phyloP scores from a whole-genome alignment of 1,140 invertebrate species.

The Drosophila jambulina region DNA sequence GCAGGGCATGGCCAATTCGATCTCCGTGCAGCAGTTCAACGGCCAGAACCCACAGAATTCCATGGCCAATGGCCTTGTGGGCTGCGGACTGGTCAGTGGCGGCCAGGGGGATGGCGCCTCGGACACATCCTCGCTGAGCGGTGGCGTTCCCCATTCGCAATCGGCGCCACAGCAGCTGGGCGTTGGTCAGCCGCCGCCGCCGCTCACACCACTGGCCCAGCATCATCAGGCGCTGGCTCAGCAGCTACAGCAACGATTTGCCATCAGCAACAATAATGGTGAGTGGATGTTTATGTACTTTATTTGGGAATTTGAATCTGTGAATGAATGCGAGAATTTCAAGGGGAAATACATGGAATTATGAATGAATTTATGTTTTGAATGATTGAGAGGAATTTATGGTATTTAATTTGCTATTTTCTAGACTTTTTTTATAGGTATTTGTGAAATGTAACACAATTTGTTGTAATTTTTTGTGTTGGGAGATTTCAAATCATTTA shows the following conservation, averaged over 20 bases:
- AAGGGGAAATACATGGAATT: too few species aligned
- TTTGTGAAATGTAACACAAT: background rate
- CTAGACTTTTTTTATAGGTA: background rate
- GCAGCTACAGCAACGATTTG: slow-evolving; percentile 84
- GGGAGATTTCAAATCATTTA: background rate
- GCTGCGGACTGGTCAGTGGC: slow-evolving; percentile 51
- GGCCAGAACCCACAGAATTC: slow-evolving; percentile 70
- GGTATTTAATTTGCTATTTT: background rate
- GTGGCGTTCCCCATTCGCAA: slow-evolving; percentile 81
- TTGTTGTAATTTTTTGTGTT: background rate
- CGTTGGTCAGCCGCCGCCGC: slow-evolving; percentile 67
- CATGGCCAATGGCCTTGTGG: slow-evolving; percentile 67
- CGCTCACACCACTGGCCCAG: slow-evolving; percentile 79
- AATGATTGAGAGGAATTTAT: too few species aligned
- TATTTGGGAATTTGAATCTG: background rate
- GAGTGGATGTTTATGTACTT: slow-evolving; percentile 38
- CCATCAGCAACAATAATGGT: slow-evolving; percentile 85
- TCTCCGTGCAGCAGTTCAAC: slow-evolving; percentile 84
- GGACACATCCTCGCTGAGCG: slow-evolving; percentile 83
- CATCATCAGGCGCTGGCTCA: slow-evolving; percentile 85
- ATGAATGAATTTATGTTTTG: background rate
- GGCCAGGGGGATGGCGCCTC: slow-evolving; percentile 84
- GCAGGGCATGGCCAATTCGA: slow-evolving; percentile 75
- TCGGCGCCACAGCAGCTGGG: slow-evolving; percentile 80
- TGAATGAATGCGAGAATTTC: background rate